Base-by-base conservation (phyloP, 2,113 vertebrate species). In the Gorilla gorilla region DNA sequence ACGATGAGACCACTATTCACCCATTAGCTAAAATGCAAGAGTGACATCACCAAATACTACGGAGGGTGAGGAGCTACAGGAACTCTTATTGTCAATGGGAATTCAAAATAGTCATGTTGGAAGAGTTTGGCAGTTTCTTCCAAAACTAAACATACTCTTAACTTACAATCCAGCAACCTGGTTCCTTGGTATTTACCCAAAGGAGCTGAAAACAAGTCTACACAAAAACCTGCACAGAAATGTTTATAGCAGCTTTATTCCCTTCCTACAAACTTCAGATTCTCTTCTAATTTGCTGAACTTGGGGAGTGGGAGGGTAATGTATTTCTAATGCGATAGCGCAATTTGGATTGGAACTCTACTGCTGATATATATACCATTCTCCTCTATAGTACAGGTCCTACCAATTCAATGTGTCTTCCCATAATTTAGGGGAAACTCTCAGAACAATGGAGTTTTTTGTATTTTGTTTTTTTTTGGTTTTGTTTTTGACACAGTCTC, bases 211-310 rank as follows among this genome's bases (percentile, higher is more conserved):
- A 76, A 93, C 43, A 86, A 48, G 32, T 81, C 85, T 50, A 95
- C 89, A 95, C 48, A 81, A 75, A 92, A 93, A 59, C 90, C 94
- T 76, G 80, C 90, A 90, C 66, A 75, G 1, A 27, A 93, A 93
- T 43, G 48, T 75, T 68, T 45, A 57, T 50, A 70, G 57, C 86
- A 93, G 87, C 66, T 97, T 88, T 94, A 82, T 78, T 70, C 48
- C 45, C 55, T 92, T 82, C 38, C 11, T 78, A 90, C 20, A 72
- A 72, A 95, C 32, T 48, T 81, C 73, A 86, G 72, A 64, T 66
- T 52, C 90, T 61, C 72, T 92, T 73, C 48, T 79, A 18, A 84
- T 80, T 68, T 83, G 72, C 64, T 89, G 61, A 64, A 92, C 57
- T 52, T 20, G 55, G 27, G 5, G 40, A 25, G 8, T 2, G 13